Evolutionary conservation across 2,888 invertebrate species (phyloP), one percentile per base, ranked within the genome.

Genomic region (Scaptomyza cyrtandrae): DNA sequence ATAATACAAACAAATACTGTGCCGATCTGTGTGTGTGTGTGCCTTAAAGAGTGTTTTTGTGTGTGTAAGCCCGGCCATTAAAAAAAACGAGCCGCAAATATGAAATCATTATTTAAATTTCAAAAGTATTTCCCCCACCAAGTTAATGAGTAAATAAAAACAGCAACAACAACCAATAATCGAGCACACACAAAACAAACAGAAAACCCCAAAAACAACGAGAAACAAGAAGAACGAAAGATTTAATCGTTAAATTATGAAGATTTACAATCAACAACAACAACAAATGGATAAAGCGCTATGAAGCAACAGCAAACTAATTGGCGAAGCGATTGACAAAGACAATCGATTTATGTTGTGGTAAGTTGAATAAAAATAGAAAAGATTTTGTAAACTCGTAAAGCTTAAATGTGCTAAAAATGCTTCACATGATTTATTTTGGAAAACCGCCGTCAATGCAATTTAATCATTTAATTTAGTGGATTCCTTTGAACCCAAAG

Each of bases 61-160:
- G 57, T 41, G 52, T 63, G 43, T 56, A 72, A 68, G 65, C 44
- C 48, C n/a, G 70, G 61, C 67, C 63, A 6, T 3, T 16, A 35
- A 65, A 65, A 52, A 52, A 44, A 10, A 33, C 9, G 19, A 46
- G 64, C 57, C 63, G 44, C 59, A 44, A 48, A 73, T 60, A 72
- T 71, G 54, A 79, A 74, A 84, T 73, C 65, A 73, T 71, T 61
- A 70, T 71, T 54, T 41, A 70, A 81, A 75, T 73, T 61, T 58
- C 29, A 62, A 78, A 64, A 55, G 35, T 50, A 62, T 62, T 56
- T 64, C 41, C 48, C 50, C 58, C 45, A 31, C 54, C 48, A 61
- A 73, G 56, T 24, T 1, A 24, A 24, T 24, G 24, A 70, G 27
- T 35, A n/a, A 35, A 35, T n/a, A n/a, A n/a, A n/a, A 35, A 24